phyloP scores from a whole-genome alignment of 1,140 invertebrate genomes.

The Cotesia vestalis region DNA sequence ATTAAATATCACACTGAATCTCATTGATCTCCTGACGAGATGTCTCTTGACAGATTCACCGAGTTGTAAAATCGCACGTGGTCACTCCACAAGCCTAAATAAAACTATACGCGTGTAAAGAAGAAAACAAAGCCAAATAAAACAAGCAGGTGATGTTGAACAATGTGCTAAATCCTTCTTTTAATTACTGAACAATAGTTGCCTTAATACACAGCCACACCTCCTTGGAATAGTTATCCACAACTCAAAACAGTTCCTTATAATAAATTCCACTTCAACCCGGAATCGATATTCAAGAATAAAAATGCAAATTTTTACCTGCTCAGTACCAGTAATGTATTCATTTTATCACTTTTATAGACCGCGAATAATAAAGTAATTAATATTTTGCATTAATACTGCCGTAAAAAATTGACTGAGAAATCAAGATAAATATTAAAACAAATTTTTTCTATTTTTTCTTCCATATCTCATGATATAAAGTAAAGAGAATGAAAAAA shows the following conservation, averaged over 20 bases:
- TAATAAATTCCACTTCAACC: conserved; percentile 24
- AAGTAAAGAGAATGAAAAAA: not conserved
- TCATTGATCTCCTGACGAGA: not conserved
- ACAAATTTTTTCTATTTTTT: not conserved
- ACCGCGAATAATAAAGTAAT: no score
- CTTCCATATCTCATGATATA: not conserved
- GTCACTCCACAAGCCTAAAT: conserved; percentile 28
- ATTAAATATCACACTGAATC: not conserved
- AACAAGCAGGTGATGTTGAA: conserved; percentile 56
- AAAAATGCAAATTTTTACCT: no score
- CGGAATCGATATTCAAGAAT: not conserved
- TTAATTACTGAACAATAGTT: conserved; percentile 63
- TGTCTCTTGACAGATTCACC: conserved; percentile 53
- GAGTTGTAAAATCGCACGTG: conserved; percentile 54
- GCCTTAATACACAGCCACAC: conserved; percentile 48
- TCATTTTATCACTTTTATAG: no score
- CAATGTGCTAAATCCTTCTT: conserved; percentile 51
- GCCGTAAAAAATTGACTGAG: no score
- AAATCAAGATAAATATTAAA: conserved; percentile 4
- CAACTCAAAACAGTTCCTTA: not conserved
- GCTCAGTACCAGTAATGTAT: no score
- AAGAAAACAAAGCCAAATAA: conserved; percentile 34
- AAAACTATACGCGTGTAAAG: no score
- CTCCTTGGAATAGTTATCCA: conserved; percentile 48
- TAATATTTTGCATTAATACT: no score